Conservation (phyloP, 2,113 vertebrate genomes). For the Barbus barbus region DNA sequence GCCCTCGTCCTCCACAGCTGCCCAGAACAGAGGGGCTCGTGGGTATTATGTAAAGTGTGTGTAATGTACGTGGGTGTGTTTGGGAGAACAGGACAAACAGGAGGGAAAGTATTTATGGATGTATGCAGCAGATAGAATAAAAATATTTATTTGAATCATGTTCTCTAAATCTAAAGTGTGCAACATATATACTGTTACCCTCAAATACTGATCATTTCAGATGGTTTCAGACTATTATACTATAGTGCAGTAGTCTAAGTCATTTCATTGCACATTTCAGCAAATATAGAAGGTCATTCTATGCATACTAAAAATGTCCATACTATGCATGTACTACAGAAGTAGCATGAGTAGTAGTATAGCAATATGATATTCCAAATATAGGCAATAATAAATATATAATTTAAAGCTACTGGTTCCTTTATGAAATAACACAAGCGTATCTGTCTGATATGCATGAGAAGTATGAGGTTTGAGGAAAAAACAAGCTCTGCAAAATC, state of each 20-base stretch:
- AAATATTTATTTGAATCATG: background rate
- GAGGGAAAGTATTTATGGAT: conserved; percentile 1
- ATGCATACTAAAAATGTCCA: background rate
- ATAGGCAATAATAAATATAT: background rate
- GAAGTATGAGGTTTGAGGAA: background rate
- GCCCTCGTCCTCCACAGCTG: conserved; percentile 2
- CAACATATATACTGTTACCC: background rate
- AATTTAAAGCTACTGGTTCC: background rate
- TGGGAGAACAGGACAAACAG: background rate
- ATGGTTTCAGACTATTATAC: background rate
- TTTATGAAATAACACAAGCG: background rate
- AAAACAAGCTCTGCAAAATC: background rate
- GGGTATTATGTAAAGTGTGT: conserved; percentile 29
- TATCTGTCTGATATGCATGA: background rate
- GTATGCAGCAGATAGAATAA: background rate
- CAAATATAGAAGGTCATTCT: background rate
- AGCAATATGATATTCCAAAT: background rate
- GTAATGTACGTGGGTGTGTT: conserved; percentile 8
- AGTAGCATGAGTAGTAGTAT: background rate
- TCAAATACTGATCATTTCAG: background rate
- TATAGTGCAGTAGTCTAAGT: background rate
- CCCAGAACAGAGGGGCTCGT: background rate
- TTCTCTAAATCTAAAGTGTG: background rate
- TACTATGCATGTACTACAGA: background rate
- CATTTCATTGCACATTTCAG: background rate